A percentile compares a stretch with the other conserved stretches of the same genome.
phyloP scores from a whole-genome alignment of 2,888 invertebrate species.

The Petrolisthes cinctipes region DNA sequence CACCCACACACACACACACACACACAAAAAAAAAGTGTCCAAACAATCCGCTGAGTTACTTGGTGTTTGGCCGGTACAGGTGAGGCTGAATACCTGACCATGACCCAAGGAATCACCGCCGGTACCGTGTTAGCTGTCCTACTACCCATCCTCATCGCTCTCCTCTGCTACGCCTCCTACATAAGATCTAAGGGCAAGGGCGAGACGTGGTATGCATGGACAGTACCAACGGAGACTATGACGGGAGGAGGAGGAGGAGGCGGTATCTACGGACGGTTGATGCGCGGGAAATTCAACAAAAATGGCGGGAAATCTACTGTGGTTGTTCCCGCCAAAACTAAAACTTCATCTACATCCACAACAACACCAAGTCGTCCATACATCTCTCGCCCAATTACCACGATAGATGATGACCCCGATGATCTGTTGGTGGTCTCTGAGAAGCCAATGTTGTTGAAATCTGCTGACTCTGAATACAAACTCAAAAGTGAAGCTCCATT shows the following conservation, averaged over 20 bases:
- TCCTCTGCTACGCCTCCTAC: conserved; percentile 64
- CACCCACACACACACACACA: too few relatives aligned
- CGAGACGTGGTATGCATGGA: not conserved
- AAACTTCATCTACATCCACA: not conserved
- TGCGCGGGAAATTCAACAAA: not conserved
- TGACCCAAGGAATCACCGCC: conserved; percentile 82
- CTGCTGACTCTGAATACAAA: conserved; percentile 19
- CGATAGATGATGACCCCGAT: not conserved
- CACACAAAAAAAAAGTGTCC: too few relatives aligned
- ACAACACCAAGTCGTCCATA: not conserved
- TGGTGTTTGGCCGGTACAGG: conserved; percentile 49
- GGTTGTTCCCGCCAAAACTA: not conserved
- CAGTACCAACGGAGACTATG: not conserved
- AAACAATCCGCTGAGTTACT: not conserved
- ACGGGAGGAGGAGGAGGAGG: not conserved
- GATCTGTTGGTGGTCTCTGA: conserved; percentile 13
- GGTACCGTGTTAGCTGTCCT: conserved; percentile 83
- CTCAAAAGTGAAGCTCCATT: conserved; percentile 26
- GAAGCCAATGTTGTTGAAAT: conserved; percentile 18
- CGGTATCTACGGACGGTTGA: not conserved
- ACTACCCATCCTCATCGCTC: conserved; percentile 75
- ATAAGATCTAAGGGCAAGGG: conserved; percentile 17
- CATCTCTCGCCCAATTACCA: conserved; percentile 10
- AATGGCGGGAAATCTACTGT: not conserved
- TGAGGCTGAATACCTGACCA: conserved; percentile 82